A percentile compares a stretch with the other conserved stretches of the same genome.
These are phyloP conservation scores for Onychostruthus taczanowskii DNA, from an alignment of 2,113 vertebrate genomes.

Conservation along the genomic window DNA sequence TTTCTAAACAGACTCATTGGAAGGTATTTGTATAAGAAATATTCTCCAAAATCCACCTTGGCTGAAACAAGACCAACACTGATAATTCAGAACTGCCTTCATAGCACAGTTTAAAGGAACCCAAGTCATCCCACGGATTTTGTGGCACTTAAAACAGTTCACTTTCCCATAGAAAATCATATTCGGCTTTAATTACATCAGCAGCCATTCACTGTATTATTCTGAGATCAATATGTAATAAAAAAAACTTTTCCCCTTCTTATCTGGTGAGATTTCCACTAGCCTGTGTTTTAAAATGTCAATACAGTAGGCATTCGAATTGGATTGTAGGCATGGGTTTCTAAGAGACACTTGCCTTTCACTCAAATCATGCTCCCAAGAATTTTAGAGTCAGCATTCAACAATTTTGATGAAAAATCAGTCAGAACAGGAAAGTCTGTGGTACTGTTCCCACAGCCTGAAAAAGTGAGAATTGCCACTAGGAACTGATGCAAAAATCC, in stretches of 20 bases:
- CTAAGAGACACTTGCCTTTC: not conserved
- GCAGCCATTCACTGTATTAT: not conserved
- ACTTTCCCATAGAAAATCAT: not conserved
- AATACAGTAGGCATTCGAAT: not conserved
- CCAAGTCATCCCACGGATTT: not conserved
- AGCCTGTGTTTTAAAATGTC: not conserved
- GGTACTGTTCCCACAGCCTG: not conserved
- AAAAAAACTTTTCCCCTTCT: not conserved
- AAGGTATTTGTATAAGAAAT: not conserved
- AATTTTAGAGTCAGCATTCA: not conserved
- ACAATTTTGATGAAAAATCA: not conserved
- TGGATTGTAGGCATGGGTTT: not conserved
- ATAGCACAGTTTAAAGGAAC: not conserved
- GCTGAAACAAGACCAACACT: not conserved
- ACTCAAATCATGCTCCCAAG: not conserved
- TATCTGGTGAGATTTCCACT: not conserved
- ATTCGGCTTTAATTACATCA: not conserved
- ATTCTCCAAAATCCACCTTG: not conserved
- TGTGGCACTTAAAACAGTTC: not conserved
- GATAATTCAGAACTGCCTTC: not conserved
- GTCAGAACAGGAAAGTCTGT: not conserved
- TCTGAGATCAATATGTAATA: not conserved
- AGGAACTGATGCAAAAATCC: not conserved
- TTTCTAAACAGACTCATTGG: not conserved
- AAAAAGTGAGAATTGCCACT: not conserved